These are phyloP conservation scores for Cyclargus thomasi DNA, from an alignment of 1,140 invertebrate species.

Conservation along the genomic window DNA sequence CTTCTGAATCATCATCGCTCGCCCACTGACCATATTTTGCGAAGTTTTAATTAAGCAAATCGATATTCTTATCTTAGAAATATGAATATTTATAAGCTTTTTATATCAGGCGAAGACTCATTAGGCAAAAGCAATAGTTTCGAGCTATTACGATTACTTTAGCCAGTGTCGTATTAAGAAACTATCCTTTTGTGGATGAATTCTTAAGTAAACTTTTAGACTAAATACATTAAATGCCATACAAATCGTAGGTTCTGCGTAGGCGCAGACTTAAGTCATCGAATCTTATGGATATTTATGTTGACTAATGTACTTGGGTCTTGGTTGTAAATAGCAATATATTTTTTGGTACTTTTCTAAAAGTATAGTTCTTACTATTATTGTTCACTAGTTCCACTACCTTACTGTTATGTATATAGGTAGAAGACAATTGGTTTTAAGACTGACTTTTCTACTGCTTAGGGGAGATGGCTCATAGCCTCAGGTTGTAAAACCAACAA, in stretches of 20 bases:
- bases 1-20: constrained; percentile 11
- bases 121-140: background rate
- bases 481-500: too few species aligned
- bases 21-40: constrained; percentile 2
- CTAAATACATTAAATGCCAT: constrained; percentile 9
- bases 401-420: too few species aligned
- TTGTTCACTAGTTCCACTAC: too few species aligned
- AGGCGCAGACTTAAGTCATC: constrained; percentile 13
- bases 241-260: constrained; percentile 7
- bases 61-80: background rate
- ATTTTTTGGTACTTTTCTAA: background rate
- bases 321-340: background rate
- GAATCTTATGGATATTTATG: background rate
- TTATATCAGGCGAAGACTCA: background rate
- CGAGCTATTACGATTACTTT: background rate
- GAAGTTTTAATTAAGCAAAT: constrained; percentile 2
- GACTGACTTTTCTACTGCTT: too few species aligned
- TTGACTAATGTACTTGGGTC: background rate
- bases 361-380: too few species aligned
- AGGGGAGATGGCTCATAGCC: too few species aligned
- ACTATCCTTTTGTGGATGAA: background rate
- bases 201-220: background rate
- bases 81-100: constrained; percentile 7
- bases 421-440: too few species aligned
- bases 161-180: background rate